phyloP scores from a whole-genome alignment of 2,888 invertebrate species.

The Napeogenes inachia region DNA sequence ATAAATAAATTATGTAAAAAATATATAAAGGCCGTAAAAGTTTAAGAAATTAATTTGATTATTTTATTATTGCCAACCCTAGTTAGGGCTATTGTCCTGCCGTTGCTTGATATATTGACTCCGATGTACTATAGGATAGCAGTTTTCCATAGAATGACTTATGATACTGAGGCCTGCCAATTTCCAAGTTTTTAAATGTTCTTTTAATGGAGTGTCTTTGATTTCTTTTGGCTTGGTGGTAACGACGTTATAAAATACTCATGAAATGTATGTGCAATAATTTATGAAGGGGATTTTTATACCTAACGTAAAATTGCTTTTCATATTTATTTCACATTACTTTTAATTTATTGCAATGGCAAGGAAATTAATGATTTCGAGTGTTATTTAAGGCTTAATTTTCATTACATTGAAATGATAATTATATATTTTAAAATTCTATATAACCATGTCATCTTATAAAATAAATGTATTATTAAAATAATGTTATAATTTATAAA shows the following conservation, averaged over 20 bases:
- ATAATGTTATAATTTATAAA: too few relatives aligned
- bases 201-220: constrained; percentile 15
- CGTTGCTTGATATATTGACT: constrained; percentile 37
- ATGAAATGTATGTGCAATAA: constrained; percentile 8
- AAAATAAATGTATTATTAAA: too few relatives aligned
- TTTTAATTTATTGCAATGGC: background rate
- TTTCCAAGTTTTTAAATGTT: constrained; percentile 19
- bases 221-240: constrained; percentile 12
- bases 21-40: too few relatives aligned
- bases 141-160: constrained; percentile 37
- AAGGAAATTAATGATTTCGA: too few relatives aligned
- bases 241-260: constrained; percentile 11
- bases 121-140: constrained; percentile 30
- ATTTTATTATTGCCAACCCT: constrained; percentile 24
- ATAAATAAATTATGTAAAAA: too few relatives aligned
- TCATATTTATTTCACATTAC: background rate
- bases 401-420: too few relatives aligned
- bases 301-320: background rate
- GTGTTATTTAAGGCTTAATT: too few relatives aligned
- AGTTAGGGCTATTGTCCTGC: constrained; percentile 33
- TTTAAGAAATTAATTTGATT: too few relatives aligned
- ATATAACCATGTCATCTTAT: too few relatives aligned
- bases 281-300: background rate
- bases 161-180: constrained; percentile 26
- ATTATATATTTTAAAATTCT: too few relatives aligned